Conservation (phyloP, 2,888 invertebrate genomes). For the Drosophila anomelani region DNA sequence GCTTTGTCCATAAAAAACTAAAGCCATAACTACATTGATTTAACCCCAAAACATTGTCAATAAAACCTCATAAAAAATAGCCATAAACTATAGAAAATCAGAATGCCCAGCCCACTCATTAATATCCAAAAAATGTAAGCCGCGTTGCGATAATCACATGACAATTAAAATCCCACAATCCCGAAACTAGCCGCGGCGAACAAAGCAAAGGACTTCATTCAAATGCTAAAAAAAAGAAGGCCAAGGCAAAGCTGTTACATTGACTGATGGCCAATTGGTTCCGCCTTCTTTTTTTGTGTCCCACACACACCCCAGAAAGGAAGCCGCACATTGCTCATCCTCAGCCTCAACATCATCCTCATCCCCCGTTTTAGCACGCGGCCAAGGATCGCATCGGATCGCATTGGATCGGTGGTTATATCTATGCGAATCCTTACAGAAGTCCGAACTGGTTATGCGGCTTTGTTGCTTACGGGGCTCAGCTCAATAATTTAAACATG, state of each 20-base stretch:
- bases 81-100: constrained; percentile 48
- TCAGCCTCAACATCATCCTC: not conserved
- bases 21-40: constrained; percentile 14
- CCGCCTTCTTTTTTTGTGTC: constrained; percentile 74
- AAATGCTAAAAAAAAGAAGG: constrained; percentile 57
- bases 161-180: constrained; percentile 75
- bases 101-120: constrained; percentile 59
- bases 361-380: constrained; percentile 63
- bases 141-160: constrained; percentile 51
- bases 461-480: constrained; percentile 63
- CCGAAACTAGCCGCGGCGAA: constrained; percentile 26
- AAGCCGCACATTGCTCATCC: constrained; percentile 23
- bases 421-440: constrained; percentile 21
- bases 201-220: constrained; percentile 38
- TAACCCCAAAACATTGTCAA: constrained; percentile 18
- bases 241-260: constrained; percentile 58
- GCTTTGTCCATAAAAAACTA: constrained; percentile 51
- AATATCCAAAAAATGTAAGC: constrained; percentile 56
- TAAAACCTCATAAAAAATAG: constrained; percentile 47
- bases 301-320: constrained; percentile 4
- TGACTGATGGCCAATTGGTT: constrained; percentile 82
- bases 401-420: constrained; percentile 13
- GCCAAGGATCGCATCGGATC: constrained; percentile 27
- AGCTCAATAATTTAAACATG: constrained; percentile 84
- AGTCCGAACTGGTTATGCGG: constrained; percentile 77